Base-by-base conservation (phyloP, 2,888 invertebrate species). In the Creontiades dilutus region DNA sequence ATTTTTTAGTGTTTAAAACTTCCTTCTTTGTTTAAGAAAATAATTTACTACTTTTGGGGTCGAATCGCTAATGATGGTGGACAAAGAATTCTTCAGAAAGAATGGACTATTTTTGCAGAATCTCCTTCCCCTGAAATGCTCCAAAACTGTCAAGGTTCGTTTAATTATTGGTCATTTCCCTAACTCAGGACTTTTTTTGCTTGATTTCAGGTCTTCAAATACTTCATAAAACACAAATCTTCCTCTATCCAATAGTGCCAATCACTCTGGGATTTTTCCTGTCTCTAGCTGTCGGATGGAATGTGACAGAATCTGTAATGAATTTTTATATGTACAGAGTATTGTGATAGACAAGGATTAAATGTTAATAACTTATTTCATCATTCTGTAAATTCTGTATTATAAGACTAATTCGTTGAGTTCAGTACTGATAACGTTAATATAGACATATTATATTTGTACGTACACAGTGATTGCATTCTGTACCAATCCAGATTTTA, bases 311-410 rank as follows among this genome's bases (percentile, higher is more conserved):
- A 84, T 95, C 95, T 92, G 95, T 98, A 91, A 96, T 98, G 94
- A 94, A 95, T 92, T 98, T 98, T 93, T 98, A 98, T 93, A 95
- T 95, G 91, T 96, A 96, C 93, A 94, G 98, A 93, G 96, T 98
- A 90, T 94, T 96, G 92, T 96, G 94, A 93, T 76, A 11, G 23
- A 23, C 52, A 12, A 9, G 11, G 52, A 82, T 28, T n/a, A 14
- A 61, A 16, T 16, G 78, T 27, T 85, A 61, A 13, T 85, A 85
- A 85, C n/a, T 28, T 85, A 27, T 85, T 55, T 57, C n/a, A 55
- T 12, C 16, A 5, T 47, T 52, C 47, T 85, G 52, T 52, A 57
- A 85, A 85, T 57, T 85, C 27, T 82, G 27, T 82, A 52, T 82
- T 28, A 57, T 57, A 85, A 84, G 82, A 82, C 23, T 82, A 52